phyloP scores from a whole-genome alignment of 2,113 vertebrate genomes.

The Datnioides undecimradiatus region DNA sequence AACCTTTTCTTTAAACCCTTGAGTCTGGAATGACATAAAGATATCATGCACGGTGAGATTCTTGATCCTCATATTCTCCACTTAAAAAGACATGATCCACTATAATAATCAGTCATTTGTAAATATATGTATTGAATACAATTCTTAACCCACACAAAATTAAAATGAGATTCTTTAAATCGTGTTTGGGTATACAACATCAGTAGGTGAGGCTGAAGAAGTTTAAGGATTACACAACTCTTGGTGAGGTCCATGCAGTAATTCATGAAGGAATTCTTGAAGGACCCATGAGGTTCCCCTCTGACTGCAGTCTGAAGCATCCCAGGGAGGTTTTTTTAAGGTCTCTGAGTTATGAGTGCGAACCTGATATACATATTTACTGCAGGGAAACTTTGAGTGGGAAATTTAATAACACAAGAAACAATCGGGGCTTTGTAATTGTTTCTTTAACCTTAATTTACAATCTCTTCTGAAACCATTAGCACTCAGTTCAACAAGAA shows the following conservation, averaged over 20 bases:
- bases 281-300: neutral
- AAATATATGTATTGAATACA: too few species aligned
- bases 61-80: too few species aligned
- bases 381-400: neutral
- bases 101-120: too few species aligned
- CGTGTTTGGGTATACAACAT: neutral
- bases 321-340: conserved; percentile 16
- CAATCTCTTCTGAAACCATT: conserved; percentile 1
- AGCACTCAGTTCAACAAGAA: conserved; percentile 18
- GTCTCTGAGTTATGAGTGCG: conserved; percentile 4
- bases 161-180: neutral
- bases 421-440: conserved; percentile 4
- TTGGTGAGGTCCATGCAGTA: neutral
- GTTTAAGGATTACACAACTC: neutral
- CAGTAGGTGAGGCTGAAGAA: neutral
- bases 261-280: neutral
- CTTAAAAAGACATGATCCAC: too few species aligned
- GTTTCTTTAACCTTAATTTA: conserved; percentile 47
- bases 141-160: neutral
- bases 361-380: conserved; percentile 28
- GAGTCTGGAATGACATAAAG: too few species aligned
- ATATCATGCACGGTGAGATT: too few species aligned
- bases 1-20: too few species aligned
- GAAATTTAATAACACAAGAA: conserved; percentile 1
- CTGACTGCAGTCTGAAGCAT: conserved; percentile 2